These are phyloP conservation scores for Labrus mixtus DNA, from an alignment of 2,113 vertebrate species.

Conservation along the genomic window DNA sequence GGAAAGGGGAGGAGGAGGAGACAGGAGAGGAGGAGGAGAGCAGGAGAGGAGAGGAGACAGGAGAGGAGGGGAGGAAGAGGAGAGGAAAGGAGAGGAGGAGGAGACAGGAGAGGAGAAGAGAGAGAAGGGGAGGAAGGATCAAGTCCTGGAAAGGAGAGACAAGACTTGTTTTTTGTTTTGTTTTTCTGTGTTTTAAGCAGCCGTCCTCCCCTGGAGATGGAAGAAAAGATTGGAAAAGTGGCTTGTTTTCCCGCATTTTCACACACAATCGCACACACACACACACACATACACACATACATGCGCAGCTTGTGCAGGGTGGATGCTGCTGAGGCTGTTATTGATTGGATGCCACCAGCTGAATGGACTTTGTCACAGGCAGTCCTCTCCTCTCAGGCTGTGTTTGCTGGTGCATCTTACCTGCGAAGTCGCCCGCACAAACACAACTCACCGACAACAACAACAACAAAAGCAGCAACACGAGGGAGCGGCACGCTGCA, in stretches of 20 bases:
- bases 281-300: slow-evolving; percentile 10
- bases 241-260: slow-evolving; percentile 50
- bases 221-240: slow-evolving; percentile 29
- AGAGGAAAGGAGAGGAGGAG: too few species aligned
- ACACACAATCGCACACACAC: not conserved
- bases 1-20: too few species aligned
- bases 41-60: not conserved
- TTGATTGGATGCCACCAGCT: slow-evolving; percentile 66
- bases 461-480: slow-evolving; percentile 33
- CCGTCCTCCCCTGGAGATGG: slow-evolving; percentile 14
- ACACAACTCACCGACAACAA: not conserved
- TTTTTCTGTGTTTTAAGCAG: slow-evolving; percentile 41
- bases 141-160: slow-evolving; percentile 39
- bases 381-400: slow-evolving; percentile 49
- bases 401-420: slow-evolving; percentile 66
- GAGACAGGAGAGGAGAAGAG: too few species aligned
- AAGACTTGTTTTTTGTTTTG: slow-evolving; percentile 24
- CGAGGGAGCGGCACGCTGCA: slow-evolving; percentile 29
- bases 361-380: slow-evolving; percentile 69
- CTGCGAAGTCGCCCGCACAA: slow-evolving; percentile 33
- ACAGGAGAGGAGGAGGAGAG: too few species aligned
- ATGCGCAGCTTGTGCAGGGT: not conserved
- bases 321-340: slow-evolving; percentile 51
- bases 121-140: slow-evolving; percentile 12
- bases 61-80: not conserved